Evolutionary conservation across 2,888 invertebrate genomes (phyloP), one percentile per base, ranked within the genome.

Genomic region (Scaptomyza tumidula): DNA sequence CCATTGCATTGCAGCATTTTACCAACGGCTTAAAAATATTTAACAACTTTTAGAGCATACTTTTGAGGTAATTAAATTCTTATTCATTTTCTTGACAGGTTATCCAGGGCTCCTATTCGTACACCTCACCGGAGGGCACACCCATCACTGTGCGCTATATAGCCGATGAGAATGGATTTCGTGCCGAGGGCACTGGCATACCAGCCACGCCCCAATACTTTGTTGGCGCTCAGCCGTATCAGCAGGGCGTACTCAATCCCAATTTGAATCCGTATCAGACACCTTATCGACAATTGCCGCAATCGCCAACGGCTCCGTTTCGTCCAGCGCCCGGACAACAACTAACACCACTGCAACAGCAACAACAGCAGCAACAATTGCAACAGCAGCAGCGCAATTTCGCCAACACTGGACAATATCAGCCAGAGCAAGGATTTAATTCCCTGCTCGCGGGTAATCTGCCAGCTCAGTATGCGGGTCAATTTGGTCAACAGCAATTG

Each of bases 31-130:
- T 9, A 6, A 14, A 10, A 13, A 46, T 16, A 10, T 46, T 19
- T 0, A 11, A 11, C 27, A 0, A 13, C 1, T 29, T 39, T 16
- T 13, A 16, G 0, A 3, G 45, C n/a, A 10, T 48, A 44, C 27
- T 49, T 48, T 49, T 11, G 3, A 31, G 44, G 31, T 11, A 13
- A 7, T 3, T 6, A 10, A 10, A 49, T n/a, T 35, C 10, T 35
- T 5, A 19, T 35, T 11, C 1, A n/a, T 27, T 13, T 19, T 31
- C 4, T 46, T 11, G 2, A 0, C 53, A 82, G 94, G 95, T 95
- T 1, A 95, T 96, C 2, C 95, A 96, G 90, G 96, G 96, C 45
- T 95, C 95, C 43, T 96, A 94, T 89, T 94, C 96, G 0, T 96
- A 96, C 88, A 94, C 95, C 6, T 94, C 96, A 1, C 96, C 96